A percentile compares a stretch with the other conserved stretches of the same genome.
Conservation (phyloP, 2,797 vertebrate genomes). For the Notamacropus eugenii region DNA sequence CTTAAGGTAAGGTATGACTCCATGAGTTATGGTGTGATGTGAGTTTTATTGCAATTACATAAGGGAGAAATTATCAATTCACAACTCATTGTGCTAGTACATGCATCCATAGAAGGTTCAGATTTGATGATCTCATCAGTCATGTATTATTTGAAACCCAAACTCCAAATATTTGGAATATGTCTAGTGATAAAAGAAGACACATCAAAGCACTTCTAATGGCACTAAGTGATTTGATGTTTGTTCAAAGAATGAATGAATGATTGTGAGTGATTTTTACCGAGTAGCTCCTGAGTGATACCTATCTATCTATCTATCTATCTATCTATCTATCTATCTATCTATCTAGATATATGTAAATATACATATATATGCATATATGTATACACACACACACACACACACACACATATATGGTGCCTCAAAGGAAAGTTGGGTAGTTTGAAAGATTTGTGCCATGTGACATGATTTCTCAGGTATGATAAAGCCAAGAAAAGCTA, state of each 20-base stretch:
- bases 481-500: background rate
- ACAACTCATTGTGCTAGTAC: background rate
- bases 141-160: background rate
- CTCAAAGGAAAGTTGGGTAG: background rate
- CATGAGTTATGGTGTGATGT: background rate
- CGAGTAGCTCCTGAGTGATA: background rate
- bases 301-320: too few species aligned
- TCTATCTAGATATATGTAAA: too few species aligned
- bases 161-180: background rate
- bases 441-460: background rate
- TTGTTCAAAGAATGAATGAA: background rate
- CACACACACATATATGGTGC: too few species aligned
- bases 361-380: too few species aligned
- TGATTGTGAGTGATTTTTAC: background rate
- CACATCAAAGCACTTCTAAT: background rate
- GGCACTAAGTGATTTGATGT: background rate
- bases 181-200: background rate
- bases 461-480: background rate
- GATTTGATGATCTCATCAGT: background rate
- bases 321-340: too few species aligned
- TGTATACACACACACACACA: too few species aligned
- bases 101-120: background rate
- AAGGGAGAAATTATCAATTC: background rate
- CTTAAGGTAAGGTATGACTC: background rate
- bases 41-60: background rate